Evolutionary conservation across 2,888 invertebrate species (phyloP).

Genomic region (Torymus aiolomorphi): DNA sequence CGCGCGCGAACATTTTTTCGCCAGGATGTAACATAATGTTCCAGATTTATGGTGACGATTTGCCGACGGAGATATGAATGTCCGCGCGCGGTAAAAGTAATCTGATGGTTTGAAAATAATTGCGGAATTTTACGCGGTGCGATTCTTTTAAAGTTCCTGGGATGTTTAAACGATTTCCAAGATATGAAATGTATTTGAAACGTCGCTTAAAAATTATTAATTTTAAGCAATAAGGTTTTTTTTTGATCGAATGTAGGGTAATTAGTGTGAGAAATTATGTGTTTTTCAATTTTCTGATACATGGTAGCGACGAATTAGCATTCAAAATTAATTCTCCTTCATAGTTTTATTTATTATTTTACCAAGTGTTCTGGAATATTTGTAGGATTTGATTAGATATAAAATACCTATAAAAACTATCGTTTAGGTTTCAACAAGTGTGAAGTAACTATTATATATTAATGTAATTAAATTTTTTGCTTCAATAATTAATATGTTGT

Average conservation of each 20-base stretch:
- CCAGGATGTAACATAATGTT: slow-evolving; percentile 35
- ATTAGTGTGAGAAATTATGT: neutral
- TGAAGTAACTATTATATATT: too few species aligned
- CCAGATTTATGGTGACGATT: slow-evolving; percentile 40
- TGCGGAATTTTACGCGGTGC: slow-evolving; percentile 27
- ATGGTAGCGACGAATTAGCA: too few species aligned
- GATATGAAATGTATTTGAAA: neutral
- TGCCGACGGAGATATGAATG: neutral
- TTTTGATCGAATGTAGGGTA: too few species aligned
- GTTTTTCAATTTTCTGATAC: too few species aligned
- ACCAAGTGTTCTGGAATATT: too few species aligned
- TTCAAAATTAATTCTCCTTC: too few species aligned
- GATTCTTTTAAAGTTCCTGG: neutral
- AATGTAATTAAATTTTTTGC: too few species aligned
- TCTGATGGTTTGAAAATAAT: slow-evolving; percentile 12
- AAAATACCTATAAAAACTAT: too few species aligned
- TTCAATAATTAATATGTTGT: too few species aligned
- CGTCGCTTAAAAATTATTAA: slow-evolving; percentile 9
- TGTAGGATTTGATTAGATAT: too few species aligned
- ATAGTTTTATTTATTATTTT: too few species aligned
- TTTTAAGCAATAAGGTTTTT: slow-evolving; percentile 27
- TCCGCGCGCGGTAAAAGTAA: slow-evolving; percentile 14
- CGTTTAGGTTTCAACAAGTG: too few species aligned
- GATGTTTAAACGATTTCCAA: neutral
- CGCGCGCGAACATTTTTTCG: neutral